A percentile compares a stretch with the other conserved stretches of the same genome.
Evolutionary conservation across 2,113 vertebrate genomes (phyloP).

Genomic region (Catharus fuscescens): DNA sequence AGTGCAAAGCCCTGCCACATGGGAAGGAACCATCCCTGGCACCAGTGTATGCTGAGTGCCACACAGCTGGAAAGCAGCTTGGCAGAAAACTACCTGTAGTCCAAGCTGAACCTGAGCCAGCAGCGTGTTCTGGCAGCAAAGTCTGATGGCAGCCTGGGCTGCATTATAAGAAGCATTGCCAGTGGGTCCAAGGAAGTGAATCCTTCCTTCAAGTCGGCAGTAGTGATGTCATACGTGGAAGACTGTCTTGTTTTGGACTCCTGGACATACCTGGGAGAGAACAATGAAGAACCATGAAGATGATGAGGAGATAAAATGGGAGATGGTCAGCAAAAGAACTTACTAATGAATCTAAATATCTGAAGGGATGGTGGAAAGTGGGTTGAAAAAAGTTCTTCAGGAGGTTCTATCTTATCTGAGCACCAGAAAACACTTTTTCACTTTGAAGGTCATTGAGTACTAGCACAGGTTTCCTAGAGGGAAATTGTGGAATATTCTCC

Average conservation of each 20-base stretch:
- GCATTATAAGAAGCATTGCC: neutral
- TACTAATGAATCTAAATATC: neutral
- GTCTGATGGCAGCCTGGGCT: rapidly evolving
- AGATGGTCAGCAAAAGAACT: neutral
- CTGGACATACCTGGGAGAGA: neutral
- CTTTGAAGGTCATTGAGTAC: neutral
- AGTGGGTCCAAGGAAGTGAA: neutral
- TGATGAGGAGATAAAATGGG: rapidly evolving
- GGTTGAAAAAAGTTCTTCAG: neutral
- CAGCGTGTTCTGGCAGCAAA: neutral
- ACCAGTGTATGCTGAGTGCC: neutral
- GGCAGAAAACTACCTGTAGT: neutral
- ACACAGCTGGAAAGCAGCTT: neutral
- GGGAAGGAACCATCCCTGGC: neutral
- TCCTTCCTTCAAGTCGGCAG: neutral
- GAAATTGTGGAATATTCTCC: neutral
- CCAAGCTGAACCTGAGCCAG: neutral
- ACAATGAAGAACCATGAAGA: neutral
- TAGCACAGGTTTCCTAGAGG: neutral
- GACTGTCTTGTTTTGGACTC: neutral
- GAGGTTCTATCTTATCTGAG: neutral
- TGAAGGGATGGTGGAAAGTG: neutral
- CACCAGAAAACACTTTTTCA: neutral
- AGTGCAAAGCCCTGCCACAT: neutral
- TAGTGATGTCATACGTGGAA: neutral